Base-by-base conservation (phyloP, 2,113 vertebrate genomes). In the Hippocampus abdominalis region DNA sequence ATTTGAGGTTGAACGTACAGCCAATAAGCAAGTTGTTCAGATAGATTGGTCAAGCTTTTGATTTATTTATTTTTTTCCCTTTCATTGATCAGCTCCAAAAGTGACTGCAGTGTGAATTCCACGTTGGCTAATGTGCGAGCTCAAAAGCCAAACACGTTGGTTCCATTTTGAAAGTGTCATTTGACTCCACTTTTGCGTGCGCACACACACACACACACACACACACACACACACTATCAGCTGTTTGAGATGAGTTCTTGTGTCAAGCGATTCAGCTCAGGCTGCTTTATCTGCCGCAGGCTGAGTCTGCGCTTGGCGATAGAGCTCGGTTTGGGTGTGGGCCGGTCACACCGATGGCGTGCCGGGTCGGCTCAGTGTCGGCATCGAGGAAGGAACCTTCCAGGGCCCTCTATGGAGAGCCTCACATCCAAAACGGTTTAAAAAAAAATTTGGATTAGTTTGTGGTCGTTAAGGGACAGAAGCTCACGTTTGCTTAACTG, bases 251-350 rank as follows among this genome's bases (percentile, higher is more conserved):
- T 15, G 39, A 71, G 56, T 18, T 4, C 54, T 48, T 53, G 65
- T 72, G 70, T 60, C 27, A 44, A 56, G 57, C 69, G 2, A 3
- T 48, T 61, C 66, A 40, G 21, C 69, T 61, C 0, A 0, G 40
- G 46, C 62, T 32, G 40, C 44, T 81, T 89, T 91, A 88, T 90
- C 87, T 64, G 60, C 40, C 48, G 46, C 11, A 0, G 9, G 62
- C 64, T 68, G 75, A 12, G 84, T 83, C 81, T 89, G 88, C 77
- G 60, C 68, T 7, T 12, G 0, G 18, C 21, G 87, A 89, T 88
- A 88, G 63, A 7, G 27, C 74, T 75, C 4, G 61, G 20, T 53
- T 53, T 48, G 82, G 87, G 85, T 77, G 85, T 76, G 76, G 81
- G 66, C 77, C 0, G 21, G 73, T 66, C 64, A 25, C 66, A 63